Evolutionary conservation across 1,140 invertebrate species (phyloP), one percentile per base, ranked within the genome.

Genomic region (Homarus americanus): DNA sequence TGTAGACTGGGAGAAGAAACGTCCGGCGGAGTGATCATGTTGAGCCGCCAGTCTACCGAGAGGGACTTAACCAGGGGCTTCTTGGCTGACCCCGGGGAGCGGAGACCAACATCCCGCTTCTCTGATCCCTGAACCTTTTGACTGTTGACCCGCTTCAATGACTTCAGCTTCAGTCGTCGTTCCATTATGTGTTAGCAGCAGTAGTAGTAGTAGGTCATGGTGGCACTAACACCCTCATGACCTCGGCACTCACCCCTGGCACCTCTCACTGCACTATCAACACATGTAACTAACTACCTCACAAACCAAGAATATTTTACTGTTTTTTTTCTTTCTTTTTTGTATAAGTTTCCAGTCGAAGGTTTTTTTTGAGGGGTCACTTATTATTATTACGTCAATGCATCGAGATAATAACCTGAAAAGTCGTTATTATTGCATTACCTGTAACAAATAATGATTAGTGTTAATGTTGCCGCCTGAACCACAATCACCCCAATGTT

Each of bases 1-100:
- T 89, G 87, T 9, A 89, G 79, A 15, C 41, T 38, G 44, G 91
- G 38, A 44, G 91, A 49, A 28, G 84, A 91, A 87, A 82, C 76
- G 82, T 90, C 82, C 73, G 92, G 73, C 10, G 53, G 53, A 44
- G 87, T 36, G 82, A 87, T 87, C 88, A 93, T 93, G 93, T 34
- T 76, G 15, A 76, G 87, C 58, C 88, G 80, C 88, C 88, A 91
- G 80, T 91, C 88, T 20, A 84, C 53, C 20, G 88, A 91, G 5
- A 91, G 88, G 10, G 88, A 91, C 78, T 91, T 91, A 40, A 72
- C 82, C 73, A 91, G 58, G 82, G 88, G 53, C 40, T 76, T 84
- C 49, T 91, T 91, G n/a, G 73, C 82, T 44, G 82, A 69, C 36
- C 87, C 87, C n/a, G 87, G 87, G 87, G 87, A 82, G 53, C 87